Evolutionary conservation across 2,888 invertebrate genomes (phyloP).

Genomic region (Heliconius ethilla): DNA sequence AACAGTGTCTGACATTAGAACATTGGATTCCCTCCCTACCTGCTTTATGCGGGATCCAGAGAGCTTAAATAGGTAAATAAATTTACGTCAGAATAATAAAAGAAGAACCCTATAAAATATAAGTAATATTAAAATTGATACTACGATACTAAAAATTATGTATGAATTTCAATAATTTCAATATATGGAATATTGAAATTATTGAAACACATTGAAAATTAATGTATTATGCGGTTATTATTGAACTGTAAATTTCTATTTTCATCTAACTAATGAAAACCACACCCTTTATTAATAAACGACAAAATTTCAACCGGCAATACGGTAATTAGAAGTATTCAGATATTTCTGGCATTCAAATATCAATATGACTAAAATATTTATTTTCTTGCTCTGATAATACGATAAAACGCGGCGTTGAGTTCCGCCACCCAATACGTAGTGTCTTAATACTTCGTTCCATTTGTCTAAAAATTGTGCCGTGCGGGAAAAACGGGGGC

Average conservation of each 20-base stretch:
- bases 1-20: not conserved
- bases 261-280: slow-evolving; percentile 3
- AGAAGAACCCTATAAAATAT: too few species aligned
- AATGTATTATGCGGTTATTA: slow-evolving; percentile 13
- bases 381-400: too few species aligned
- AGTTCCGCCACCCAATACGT: too few species aligned
- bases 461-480: too few species aligned
- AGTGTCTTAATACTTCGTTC: not conserved
- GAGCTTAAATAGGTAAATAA: too few species aligned
- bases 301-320: not conserved
- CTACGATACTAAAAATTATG: not conserved
- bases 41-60: not conserved
- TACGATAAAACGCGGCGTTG: too few species aligned
- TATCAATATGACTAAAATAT: not conserved
- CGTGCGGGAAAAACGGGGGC: too few species aligned
- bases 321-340: too few species aligned
- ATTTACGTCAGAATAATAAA: too few species aligned
- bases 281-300: not conserved
- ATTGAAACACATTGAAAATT: not conserved
- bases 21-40: not conserved
- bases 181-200: not conserved
- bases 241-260: slow-evolving; percentile 6
- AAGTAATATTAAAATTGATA: too few species aligned
- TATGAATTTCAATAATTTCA: too few species aligned
- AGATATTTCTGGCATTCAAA: not conserved